Percentiles rank a stretch among this genome's conserved stretches.
Evolutionary conservation across 2,888 invertebrate genomes (phyloP).

Genomic region (Tetranychus truncatus): DNA sequence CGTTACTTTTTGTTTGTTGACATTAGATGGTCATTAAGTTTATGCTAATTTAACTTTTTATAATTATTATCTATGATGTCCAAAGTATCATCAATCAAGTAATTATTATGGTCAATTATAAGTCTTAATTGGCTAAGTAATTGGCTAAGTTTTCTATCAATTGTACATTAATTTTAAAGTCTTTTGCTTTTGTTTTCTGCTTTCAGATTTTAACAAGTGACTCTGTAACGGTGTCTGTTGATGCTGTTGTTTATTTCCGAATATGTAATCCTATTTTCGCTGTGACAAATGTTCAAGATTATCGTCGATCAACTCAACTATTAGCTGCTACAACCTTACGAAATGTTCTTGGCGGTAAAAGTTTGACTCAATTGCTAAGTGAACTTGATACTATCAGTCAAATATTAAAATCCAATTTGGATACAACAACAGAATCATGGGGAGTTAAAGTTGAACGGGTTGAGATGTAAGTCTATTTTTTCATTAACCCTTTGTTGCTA

Average conservation of each 20-base stretch:
- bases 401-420: constrained; percentile 66
- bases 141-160: too few relatives aligned
- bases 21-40: too few relatives aligned
- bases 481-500: too few relatives aligned
- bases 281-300: constrained; percentile 87
- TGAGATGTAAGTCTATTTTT: constrained; percentile 60
- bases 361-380: constrained; percentile 83
- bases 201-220: constrained; percentile 28
- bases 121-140: too few relatives aligned
- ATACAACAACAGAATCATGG: constrained; percentile 82
- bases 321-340: constrained; percentile 40
- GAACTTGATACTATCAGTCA: constrained; percentile 84
- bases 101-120: too few relatives aligned
- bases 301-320: constrained; percentile 48
- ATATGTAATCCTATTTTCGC: constrained; percentile 88
- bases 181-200: not conserved
- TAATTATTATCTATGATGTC: too few relatives aligned
- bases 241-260: constrained; percentile 37
- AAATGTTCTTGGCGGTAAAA: constrained; percentile 82
- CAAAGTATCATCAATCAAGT: too few relatives aligned
- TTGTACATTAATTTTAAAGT: too few relatives aligned
- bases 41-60: too few relatives aligned
- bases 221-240: constrained; percentile 31
- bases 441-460: constrained; percentile 92
- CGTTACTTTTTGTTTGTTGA: too few relatives aligned